These are phyloP conservation scores for Chromobotia macracanthus DNA, from an alignment of 2,797 vertebrate species.

Conservation along the genomic window DNA sequence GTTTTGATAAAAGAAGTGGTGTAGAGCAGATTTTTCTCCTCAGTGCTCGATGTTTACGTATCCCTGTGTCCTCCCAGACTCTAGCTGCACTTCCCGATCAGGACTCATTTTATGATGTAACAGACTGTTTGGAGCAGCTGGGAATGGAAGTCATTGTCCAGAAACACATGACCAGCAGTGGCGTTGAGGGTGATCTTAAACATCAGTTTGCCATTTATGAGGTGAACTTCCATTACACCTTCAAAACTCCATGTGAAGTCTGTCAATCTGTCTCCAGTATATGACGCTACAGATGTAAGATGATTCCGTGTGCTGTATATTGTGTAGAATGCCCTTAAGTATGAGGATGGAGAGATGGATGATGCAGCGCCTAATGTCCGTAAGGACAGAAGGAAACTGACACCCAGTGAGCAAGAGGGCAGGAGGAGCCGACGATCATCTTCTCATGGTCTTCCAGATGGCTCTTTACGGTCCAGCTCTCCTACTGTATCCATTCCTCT, in stretches of 20 bases:
- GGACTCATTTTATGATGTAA: conserved; percentile 93
- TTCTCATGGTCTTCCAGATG: conserved; percentile 66
- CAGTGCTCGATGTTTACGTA: not conserved
- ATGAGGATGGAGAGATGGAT: conserved; percentile 80
- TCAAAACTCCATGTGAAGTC: not conserved
- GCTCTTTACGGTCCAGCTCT: conserved; percentile 44
- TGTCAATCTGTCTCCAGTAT: not conserved
- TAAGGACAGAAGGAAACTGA: conserved; percentile 75
- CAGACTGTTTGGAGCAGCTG: conserved; percentile 89
- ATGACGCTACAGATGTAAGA: not conserved
- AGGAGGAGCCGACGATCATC: conserved; percentile 70
- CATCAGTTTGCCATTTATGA: conserved; percentile 87
- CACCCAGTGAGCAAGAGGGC: conserved; percentile 69
- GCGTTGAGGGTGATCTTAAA: conserved; percentile 81
- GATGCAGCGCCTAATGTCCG: conserved; percentile 65
- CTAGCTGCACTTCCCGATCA: conserved; percentile 89
- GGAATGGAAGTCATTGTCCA: conserved; percentile 88
- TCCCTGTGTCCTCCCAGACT: conserved; percentile 71
- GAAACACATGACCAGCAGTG: conserved; percentile 78
- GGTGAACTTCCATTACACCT: conserved; percentile 68
- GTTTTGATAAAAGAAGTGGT: not conserved
- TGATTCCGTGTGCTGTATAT: not conserved
- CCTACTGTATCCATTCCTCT: conserved; percentile 36
- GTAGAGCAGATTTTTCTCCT: not conserved
- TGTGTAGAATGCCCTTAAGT: conserved; percentile 75